Base-by-base conservation (phyloP, 2,888 invertebrate species). In the Acronicta psi region DNA sequence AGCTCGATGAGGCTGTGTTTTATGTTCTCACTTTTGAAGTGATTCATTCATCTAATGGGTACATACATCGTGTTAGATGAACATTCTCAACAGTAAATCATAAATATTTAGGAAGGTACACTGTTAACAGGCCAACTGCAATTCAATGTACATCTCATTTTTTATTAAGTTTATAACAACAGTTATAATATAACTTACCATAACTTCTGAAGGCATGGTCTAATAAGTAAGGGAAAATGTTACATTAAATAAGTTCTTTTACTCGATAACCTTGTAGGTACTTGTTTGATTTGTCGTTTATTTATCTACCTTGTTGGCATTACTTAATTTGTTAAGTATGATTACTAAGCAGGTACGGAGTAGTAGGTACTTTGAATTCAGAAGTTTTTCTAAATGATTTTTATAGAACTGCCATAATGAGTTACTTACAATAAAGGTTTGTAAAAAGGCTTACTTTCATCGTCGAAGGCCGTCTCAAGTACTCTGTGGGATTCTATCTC, bases 401-500 rank as follows among this genome's bases (percentile, higher is more conserved):
- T 2, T 1, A 23, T 0, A 9, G 14, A 46, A 37, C 5, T 44
- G n/a, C 25, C 25, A 17, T 40, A 9, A 18, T 43, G 34, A 40
- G 23, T 5, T 11, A 31, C 29, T 38, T 37, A 17, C 23, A 31
- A 42, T 42, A 34, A 11, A 54, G 31, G 17, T 10, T 50, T 50
- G 17, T 1, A 17, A n/a, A 11, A 10, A 23, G 34, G 73, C 97
- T 97, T 95, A 97, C 97, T 97, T 95, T 97, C 97, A 90, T 97
- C 97, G 72, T 97, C 96, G 73, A 95, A 95, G 43, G 94, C 92
- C 18, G 95, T 89, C 59, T 96, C 95, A 68, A 92, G 96, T 46
- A 96, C 94, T 76, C 96, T 95, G 65, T 93, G 93, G 34, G 96
- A 96, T 85, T 97, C 97, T 68, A 97, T 96, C 87, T 97, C 97